These are phyloP conservation scores for Drosophila bunnanda DNA, from an alignment of 2,888 invertebrate genomes.

Conservation along the genomic window DNA sequence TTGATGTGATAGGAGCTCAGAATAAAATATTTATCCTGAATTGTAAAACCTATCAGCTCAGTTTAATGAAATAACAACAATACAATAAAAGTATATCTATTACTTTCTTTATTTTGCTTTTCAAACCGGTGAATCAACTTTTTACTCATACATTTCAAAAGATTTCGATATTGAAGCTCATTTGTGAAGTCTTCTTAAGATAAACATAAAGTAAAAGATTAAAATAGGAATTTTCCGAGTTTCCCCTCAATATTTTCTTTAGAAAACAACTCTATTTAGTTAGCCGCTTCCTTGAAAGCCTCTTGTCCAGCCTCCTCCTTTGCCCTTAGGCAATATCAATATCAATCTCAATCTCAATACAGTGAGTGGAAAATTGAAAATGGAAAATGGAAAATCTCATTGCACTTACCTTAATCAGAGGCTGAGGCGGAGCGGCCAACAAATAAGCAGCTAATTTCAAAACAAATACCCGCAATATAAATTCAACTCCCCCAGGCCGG, in stretches of 20 bases:
- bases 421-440: constrained; percentile 22
- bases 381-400: constrained; percentile 31
- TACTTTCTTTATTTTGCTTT: background rate
- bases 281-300: background rate
- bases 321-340: constrained; percentile 27
- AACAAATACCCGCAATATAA: constrained; percentile 45
- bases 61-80: constrained; percentile 1
- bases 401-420: constrained; percentile 38
- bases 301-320: background rate
- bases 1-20: background rate
- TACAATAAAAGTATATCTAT: background rate
- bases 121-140: background rate
- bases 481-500: constrained; percentile 28
- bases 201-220: background rate
- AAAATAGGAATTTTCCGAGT: background rate
- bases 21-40: constrained; percentile 1
- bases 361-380: constrained; percentile 12
- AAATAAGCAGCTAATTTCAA: constrained; percentile 57
- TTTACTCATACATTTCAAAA: background rate
- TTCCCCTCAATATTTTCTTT: constrained; percentile 1
- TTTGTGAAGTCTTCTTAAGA: background rate
- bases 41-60: background rate
- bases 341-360: constrained; percentile 23
- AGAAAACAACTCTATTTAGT: constrained; percentile 14
- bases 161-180: background rate